Base-by-base conservation (phyloP, 2,113 vertebrate genomes). In the Pangasianodon hypophthalmus region DNA sequence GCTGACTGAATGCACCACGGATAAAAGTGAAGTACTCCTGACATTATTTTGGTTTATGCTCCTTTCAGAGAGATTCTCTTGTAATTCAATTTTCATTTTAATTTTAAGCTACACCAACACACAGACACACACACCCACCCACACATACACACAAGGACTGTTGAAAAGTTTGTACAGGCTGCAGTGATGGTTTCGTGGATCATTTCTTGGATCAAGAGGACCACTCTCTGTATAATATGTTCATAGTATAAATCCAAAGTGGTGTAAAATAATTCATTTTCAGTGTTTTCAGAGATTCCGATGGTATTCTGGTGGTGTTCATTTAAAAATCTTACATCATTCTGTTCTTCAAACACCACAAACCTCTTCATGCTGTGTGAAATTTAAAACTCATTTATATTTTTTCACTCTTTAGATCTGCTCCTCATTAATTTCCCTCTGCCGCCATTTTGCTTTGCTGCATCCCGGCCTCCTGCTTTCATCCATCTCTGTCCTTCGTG, bases 391-490 rank as follows among this genome's bases (percentile, higher is more conserved):
- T 46, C 29, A 2, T 73, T 90, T 81, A 29, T 32, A 46, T 14
- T 84, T n/a, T 88, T 88, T 52, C 48, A 60, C 85, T 86, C n/a
- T 26, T 64, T 77, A 56, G 85, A 90, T 79, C 84, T 92, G 84
- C 56, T 71, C 88, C 91, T 87, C 54, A 87, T 84, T 90, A 77
- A 48, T 81, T 88, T 86, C 21, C 44, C 73, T 87, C 58, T 48
- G 48, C 56, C 32, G 56, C 67, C 37, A 87, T 67, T 89, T 79
- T 89, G 87, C 79, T 90, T 67, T 87, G 64, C 80, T 89, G 19
- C 64, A 71, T 67, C 48, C 29, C 26, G 50, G 9, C 69, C 60
- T 54, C 48, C 71, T 79, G 81, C 71, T n/a, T 91, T 93, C 67
- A 91, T 89, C 88, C 84, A 44, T 89, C 54, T 1, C 81, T 90